Evolutionary conservation across 1,140 invertebrate genomes (phyloP), one percentile per base, ranked within the genome.

Genomic region (Lepidostoma basale): DNA sequence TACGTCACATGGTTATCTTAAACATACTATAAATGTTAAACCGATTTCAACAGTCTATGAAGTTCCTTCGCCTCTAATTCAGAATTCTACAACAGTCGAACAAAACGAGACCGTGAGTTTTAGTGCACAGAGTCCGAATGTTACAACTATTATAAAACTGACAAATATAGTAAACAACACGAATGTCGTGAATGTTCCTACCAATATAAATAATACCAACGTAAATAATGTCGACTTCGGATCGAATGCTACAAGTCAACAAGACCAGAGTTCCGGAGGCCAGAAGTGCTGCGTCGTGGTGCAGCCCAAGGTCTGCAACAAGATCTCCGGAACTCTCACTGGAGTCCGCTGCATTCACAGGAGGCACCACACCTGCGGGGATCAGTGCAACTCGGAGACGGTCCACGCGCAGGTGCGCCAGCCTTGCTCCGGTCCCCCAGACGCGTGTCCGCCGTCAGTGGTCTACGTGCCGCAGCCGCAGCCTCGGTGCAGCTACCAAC

Each of bases 131-230:
- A 64, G 52, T 33, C 68, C 68, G 10, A 74, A 74, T 44, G 45
- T 74, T 26, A 74, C 72, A 0, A 74, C 72, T 0, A 62, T 71
- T 1, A 74, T 74, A 16, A 65, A 69, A 26, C 42, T 74, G 0
- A 72, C 72, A 4, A 74, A 74, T 28, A 69, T 74, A 3, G 64
- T 74, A 28, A 74, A 74, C 30, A 74, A 68, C 39, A 74, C 72
- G 3, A 74, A 72, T 44, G 20, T 68, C 6, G 67, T 72, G 9
- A 72, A 71, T 23, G 72, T 73, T 0, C 68, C 72, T 0, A 73
- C 72, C 0, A 60, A 30, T 22, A 70, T 73, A 3, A 73, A 70
- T 59, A 70, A 70, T 44, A 73, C 72, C 1, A 73, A 73, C 16
- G 28, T 73, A 8, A 73, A 73, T 36, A 73, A 73, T 62, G 44